Conservation (phyloP, 2,888 invertebrate genomes). For the Operophtera brumata region DNA sequence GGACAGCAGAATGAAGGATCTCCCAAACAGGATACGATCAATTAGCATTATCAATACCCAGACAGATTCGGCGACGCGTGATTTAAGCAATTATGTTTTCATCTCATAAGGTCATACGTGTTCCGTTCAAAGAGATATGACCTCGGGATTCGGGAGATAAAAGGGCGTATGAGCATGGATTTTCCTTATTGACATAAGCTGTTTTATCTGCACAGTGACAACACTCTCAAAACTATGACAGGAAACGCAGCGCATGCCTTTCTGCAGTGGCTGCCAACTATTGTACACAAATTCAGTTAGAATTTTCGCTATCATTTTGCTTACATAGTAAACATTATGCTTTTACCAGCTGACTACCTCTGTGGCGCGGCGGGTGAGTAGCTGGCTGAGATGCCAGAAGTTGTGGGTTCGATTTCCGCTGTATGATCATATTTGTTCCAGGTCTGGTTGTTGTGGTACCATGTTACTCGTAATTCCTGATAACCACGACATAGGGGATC, state of each 20-base stretch:
- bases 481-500: too few species aligned
- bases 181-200: constrained; percentile 52
- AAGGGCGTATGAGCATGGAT: constrained; percentile 50
- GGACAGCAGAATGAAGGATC: background rate
- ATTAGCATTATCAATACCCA: constrained; percentile 38
- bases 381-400: too few species aligned
- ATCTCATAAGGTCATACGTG: constrained; percentile 71
- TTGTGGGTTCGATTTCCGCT: too few species aligned
- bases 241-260: constrained; percentile 72
- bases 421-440: too few species aligned
- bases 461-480: too few species aligned
- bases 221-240: constrained; percentile 70
- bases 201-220: constrained; percentile 45
- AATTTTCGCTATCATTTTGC: background rate
- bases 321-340: too few species aligned
- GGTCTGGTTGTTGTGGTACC: too few species aligned
- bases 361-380: too few species aligned
- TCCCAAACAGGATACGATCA: constrained; percentile 34
- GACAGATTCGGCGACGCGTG: constrained; percentile 45
- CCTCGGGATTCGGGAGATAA: constrained; percentile 50
- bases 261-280: constrained; percentile 60
- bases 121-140: constrained; percentile 60
- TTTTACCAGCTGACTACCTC: too few species aligned
- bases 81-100: constrained; percentile 67
- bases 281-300: constrained; percentile 30